Evolutionary conservation across 2,888 invertebrate species (phyloP), one percentile per base, ranked within the genome.

Genomic region (Urechis unicinctus): DNA sequence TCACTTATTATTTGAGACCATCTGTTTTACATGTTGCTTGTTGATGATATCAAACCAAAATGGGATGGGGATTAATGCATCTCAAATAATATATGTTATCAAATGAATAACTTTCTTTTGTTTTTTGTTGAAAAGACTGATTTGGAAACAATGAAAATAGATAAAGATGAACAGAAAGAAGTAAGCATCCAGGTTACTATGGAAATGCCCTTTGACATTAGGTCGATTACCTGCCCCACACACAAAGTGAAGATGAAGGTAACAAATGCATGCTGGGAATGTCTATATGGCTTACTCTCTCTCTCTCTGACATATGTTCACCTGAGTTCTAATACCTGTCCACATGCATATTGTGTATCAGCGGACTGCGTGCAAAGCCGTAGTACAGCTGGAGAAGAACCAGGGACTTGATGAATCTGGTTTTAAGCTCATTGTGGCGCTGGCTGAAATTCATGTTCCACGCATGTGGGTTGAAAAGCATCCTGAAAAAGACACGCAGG

Each of bases 401-500:
- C 66, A 71, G 56, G 56, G 61, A 13, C 63, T 78, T 13, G 61
- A 61, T 2, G 67, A 72, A 50, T 47, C 48, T 17, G 79, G 78
- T 51, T 79, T 80, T 63, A 70, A 74, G 50, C 67, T 81, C 24
- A 63, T 74, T 36, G 69, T 80, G 53, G 67, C 68, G 22, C 67
- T 80, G 28, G 74, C 76, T 17, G 77, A 80, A 55, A 70, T 78
- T 44, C 78, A 80, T 60, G 74, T 75, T 9, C 79, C 80, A 3
- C 62, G 80, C 49, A 73, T 81, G 73, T 79, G 79, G 73, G 73
- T 78, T 5, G 80, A 81, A 65, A 66, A 66, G 45, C 66, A 72
- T 53, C 66, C 69, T 4, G 64, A 64, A n/a, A 58, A 68, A 13
- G 64, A 57, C 2, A 46, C 31, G 47, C 50, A 44, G 54, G 59